A percentile compares a stretch with the other conserved stretches of the same genome.
These are phyloP conservation scores for Xenopus borealis DNA, from an alignment of 2,113 vertebrate species.

Conservation along the genomic window DNA sequence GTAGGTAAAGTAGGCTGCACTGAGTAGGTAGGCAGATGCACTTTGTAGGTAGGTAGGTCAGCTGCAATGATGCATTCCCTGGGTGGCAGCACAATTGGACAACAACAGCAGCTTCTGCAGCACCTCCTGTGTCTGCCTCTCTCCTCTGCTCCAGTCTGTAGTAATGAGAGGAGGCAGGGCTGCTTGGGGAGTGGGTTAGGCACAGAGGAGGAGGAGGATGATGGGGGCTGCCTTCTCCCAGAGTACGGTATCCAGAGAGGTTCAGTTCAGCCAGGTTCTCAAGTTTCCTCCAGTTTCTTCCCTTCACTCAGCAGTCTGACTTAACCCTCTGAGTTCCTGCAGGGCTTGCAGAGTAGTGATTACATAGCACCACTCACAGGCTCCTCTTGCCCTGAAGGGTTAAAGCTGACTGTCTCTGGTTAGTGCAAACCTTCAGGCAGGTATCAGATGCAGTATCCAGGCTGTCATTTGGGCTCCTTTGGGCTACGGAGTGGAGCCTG, in stretches of 20 bases:
- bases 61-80: no score
- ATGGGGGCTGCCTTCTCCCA: conserved; percentile 5
- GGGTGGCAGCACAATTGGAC: not conserved
- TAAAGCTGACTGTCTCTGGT: conserved; percentile 11
- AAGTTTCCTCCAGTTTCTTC: conserved; percentile 26
- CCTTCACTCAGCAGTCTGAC: conserved; percentile 17
- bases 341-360: not conserved
- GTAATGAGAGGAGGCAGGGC: conserved; percentile 27
- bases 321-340: conserved; percentile 9
- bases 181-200: conserved; percentile 12
- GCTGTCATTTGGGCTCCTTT: conserved; percentile 10
- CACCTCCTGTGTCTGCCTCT: not conserved
- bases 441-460: conserved; percentile 15
- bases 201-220: not conserved
- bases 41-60: no score
- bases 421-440: conserved; percentile 20
- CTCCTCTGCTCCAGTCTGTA: conserved; percentile 24
- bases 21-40: no score
- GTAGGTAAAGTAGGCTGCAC: no score
- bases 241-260: conserved; percentile 28
- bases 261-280: conserved; percentile 37
- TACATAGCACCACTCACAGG: not conserved
- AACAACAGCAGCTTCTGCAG: not conserved
- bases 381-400: not conserved
- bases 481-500: conserved; percentile 5